Percentiles rank a stretch among this genome's conserved stretches.
These are phyloP conservation scores for Dinoponera quadriceps DNA, from an alignment of 1,140 invertebrate species.

Conservation along the genomic window DNA sequence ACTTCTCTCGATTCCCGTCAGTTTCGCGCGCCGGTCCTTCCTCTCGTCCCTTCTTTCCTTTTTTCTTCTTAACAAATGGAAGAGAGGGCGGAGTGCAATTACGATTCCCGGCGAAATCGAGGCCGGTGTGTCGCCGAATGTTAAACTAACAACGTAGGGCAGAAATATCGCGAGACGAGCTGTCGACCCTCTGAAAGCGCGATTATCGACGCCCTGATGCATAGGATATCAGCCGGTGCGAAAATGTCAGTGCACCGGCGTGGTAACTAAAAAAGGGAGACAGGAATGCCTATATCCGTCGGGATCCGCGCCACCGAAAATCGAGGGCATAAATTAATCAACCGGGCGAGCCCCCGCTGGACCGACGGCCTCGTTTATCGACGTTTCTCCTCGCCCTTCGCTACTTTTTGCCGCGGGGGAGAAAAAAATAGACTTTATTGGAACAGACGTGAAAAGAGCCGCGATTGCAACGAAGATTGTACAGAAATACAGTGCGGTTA, in stretches of 20 bases:
- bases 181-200: conserved; percentile 30
- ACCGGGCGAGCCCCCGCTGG: conserved; percentile 35
- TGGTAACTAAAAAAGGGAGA: conserved; percentile 56
- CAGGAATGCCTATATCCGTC: conserved; percentile 45
- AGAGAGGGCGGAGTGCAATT: not conserved
- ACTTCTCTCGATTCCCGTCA: no score
- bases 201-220: conserved; percentile 66
- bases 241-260: conserved; percentile 46
- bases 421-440: conserved; percentile 27
- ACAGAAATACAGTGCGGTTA: not conserved
- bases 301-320: conserved; percentile 56
- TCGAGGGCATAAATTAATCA: conserved; percentile 71
- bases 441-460: conserved; percentile 1
- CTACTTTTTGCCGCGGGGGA: conserved; percentile 50
- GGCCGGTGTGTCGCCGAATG: conserved; percentile 7
- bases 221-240: conserved; percentile 58
- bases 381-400: conserved; percentile 36
- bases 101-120: conserved; percentile 19
- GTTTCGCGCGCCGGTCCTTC: no score
- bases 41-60: no score
- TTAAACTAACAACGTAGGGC: conserved; percentile 39
- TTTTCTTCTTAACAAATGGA: no score
- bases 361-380: conserved; percentile 62
- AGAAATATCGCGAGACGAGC: conserved; percentile 38
- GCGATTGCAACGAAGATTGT: conserved; percentile 1